Evolutionary conservation across 1,140 invertebrate species (phyloP).

Genomic region (Lasioglossum albipes): DNA sequence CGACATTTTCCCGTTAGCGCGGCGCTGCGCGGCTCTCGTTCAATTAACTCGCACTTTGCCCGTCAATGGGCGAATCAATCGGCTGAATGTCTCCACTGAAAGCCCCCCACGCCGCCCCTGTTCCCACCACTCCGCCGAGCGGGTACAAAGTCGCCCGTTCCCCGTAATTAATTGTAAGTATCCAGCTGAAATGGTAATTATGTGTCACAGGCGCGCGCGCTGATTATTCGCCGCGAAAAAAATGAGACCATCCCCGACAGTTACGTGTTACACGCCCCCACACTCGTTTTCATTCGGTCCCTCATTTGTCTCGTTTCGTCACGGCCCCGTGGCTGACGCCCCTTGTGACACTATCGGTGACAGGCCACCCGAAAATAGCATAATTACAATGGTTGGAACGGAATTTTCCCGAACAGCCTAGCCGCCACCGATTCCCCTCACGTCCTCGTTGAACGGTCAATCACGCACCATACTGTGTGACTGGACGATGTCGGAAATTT

Average conservation of each 20-base stretch:
- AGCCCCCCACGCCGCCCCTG: constrained; percentile 8
- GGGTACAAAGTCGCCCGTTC: constrained; percentile 13
- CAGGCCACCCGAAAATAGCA: neutral
- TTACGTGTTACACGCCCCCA: neutral
- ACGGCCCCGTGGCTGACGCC: neutral
- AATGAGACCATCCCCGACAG: neutral
- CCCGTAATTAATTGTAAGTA: constrained; percentile 21
- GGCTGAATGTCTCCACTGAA: constrained; percentile 16
- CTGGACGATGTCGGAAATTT: too few species aligned
- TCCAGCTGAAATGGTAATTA: constrained; percentile 15
- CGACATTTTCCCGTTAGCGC: constrained; percentile 11
- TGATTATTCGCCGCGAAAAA: neutral
- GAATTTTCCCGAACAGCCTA: too few species aligned
- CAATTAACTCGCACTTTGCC: constrained; percentile 47
- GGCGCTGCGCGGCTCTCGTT: constrained; percentile 5
- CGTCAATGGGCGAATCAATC: constrained; percentile 35
- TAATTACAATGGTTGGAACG: too few species aligned
- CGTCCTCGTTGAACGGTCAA: too few species aligned
- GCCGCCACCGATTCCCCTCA: too few species aligned
- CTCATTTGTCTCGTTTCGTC: neutral
- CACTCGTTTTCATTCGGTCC: neutral
- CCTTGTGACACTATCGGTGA: neutral
- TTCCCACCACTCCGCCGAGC: neutral
- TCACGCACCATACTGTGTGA: too few species aligned
- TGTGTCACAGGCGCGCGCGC: neutral